Percentiles rank a stretch among this genome's conserved stretches.
Conservation (phyloP, 2,797 vertebrate genomes). For the Sebastes paucispinis region DNA sequence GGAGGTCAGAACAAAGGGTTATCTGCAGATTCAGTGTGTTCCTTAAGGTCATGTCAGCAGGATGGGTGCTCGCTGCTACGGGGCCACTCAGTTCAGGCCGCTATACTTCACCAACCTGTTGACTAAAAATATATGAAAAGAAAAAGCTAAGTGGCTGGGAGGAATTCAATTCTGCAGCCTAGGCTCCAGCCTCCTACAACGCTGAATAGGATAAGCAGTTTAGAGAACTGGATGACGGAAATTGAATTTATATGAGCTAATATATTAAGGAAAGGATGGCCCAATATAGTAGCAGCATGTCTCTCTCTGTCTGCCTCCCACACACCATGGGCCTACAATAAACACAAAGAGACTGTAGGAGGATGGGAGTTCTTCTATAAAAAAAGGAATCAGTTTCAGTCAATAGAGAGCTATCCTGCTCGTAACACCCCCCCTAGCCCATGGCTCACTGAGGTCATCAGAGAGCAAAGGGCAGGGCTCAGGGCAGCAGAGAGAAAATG, state of each 20-base stretch:
- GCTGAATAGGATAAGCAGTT: background rate
- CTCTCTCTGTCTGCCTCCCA: constrained; percentile 9
- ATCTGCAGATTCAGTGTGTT: background rate
- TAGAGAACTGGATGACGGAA: constrained; percentile 8
- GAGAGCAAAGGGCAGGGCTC: too few species aligned
- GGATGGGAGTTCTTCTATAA: background rate
- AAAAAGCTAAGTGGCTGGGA: background rate
- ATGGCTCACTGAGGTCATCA: too few species aligned
- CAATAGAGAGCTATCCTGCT: constrained; percentile 38
- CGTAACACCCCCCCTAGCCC: too few species aligned
- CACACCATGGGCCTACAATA: constrained; percentile 1
- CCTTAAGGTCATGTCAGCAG: constrained; percentile 11
- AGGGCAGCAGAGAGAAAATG: too few species aligned
- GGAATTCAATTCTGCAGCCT: background rate
- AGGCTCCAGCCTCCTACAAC: background rate
- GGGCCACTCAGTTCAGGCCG: background rate
- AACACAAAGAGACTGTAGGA: constrained; percentile 33
- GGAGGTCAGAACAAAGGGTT: constrained; percentile 34
- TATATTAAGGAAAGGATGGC: background rate
- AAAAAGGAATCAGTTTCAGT: background rate
- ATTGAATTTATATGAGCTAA: constrained; percentile 25
- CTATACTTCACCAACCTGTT: background rate
- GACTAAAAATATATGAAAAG: background rate
- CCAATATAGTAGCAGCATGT: background rate
- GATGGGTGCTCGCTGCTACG: background rate